Evolutionary conservation across 2,113 vertebrate species (phyloP), one percentile per base, ranked within the genome.

Genomic region (Phoxinus phoxinus): DNA sequence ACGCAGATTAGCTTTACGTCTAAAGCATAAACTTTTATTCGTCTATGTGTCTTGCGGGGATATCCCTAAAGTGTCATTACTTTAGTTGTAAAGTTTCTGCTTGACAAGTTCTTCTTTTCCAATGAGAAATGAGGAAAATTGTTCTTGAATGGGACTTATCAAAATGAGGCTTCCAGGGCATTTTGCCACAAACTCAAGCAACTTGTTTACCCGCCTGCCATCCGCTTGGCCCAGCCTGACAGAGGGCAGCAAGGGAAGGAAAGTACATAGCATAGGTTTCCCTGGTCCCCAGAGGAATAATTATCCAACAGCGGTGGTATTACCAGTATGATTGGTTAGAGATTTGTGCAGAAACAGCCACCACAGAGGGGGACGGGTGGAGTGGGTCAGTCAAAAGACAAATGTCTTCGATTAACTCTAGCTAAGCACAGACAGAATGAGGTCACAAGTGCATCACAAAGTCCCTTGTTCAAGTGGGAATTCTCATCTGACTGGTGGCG

Each of bases 221-320:
- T 90, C 92, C 25, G 21, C 27, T 87, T 58, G 23, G 76, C 35
- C 87, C 73, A 91, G 82, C 79, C 58, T 63, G 56, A 67, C 63
- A 59, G 30, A 73, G 46, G 41, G 41, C 71, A 79, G 17, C 3
- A 11, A 21, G 44, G 89, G 80, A 88, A 44, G 35, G 69, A 84
- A 65, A 82, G 58, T 32, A 73, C 58, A 83, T 59, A 56, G 30
- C 72, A 46, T 37, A n/a, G 11, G 21, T n/a, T 85, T 95, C 94
- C 92, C 91, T 85, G 88, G 17, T 75, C 92, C 88, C 94, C 91
- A 88, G 81, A 93, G 91, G 95, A 91, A 94, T 95, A 94, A 96
- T 96, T 95, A 95, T 83, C 90, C 92, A 92, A 93, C 90, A 94
- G 90, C 92, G 94, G 94, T 95, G 94, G 94, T 94, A 87, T 85